These are phyloP conservation scores for Hymenochirus boettgeri DNA, from an alignment of 2,113 vertebrate genomes.

Conservation along the genomic window DNA sequence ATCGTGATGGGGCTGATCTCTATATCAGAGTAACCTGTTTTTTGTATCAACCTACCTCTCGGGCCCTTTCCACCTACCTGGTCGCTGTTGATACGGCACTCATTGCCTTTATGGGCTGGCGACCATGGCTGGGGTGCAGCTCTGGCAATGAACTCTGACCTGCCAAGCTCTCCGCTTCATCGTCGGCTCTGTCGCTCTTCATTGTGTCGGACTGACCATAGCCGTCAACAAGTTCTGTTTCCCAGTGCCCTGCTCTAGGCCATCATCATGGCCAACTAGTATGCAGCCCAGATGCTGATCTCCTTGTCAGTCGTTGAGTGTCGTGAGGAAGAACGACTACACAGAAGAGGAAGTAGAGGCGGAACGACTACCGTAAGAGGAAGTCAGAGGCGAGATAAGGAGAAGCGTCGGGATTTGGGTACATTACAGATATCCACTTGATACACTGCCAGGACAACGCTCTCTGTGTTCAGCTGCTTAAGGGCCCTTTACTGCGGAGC, in stretches of 20 bases:
- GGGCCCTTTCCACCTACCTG: constrained; percentile 88
- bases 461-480: too few relatives aligned
- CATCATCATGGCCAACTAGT: constrained; percentile 97
- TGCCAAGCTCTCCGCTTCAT: constrained; percentile 87
- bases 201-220: constrained; percentile 92
- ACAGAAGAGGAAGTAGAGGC: too few relatives aligned
- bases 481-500: too few relatives aligned
- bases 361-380: too few relatives aligned
- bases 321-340: constrained; percentile 67
- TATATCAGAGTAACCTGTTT: constrained; percentile 74
- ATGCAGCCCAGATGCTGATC: constrained; percentile 96
- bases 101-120: constrained; percentile 94
- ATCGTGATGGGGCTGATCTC: constrained; percentile 71
- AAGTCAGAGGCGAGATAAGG: too few relatives aligned
- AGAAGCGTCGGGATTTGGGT: too few relatives aligned
- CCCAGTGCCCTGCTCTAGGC: constrained; percentile 80
- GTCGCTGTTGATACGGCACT: constrained; percentile 85
- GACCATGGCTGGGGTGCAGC: constrained; percentile 79
- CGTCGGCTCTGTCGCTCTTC: constrained; percentile 85
- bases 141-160: constrained; percentile 91
- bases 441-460: too few relatives aligned
- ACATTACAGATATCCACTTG: too few relatives aligned
- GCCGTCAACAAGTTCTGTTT: constrained; percentile 97
- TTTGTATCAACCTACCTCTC: constrained; percentile 89
- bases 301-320: constrained; percentile 90